phyloP scores from a whole-genome alignment of 2,797 vertebrate genomes.

The Catostomus latipinnis region DNA sequence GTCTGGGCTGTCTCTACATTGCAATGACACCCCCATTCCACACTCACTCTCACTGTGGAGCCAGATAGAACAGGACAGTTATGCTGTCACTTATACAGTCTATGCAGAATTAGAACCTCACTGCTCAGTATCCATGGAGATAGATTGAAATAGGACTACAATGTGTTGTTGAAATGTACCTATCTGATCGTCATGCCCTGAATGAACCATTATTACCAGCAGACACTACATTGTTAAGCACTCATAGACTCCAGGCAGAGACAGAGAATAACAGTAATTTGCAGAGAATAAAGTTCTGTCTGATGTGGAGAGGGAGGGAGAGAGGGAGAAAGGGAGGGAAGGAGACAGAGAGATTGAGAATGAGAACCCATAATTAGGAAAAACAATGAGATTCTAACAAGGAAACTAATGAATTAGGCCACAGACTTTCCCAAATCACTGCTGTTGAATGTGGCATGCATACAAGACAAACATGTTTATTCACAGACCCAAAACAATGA shows the following conservation, averaged over 20 bases:
- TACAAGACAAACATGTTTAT: constrained; percentile 57
- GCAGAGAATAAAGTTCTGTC: constrained; percentile 23
- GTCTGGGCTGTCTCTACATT: constrained; percentile 78
- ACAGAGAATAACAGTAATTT: constrained; percentile 54
- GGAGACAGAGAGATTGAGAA: constrained; percentile 14
- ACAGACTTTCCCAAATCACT: constrained; percentile 59
- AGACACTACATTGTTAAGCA: not conserved
- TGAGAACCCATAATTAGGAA: constrained; percentile 64
- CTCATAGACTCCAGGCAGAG: not conserved
- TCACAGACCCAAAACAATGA: constrained; percentile 53
- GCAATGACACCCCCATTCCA: constrained; percentile 73
- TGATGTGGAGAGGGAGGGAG: constrained; percentile 5
- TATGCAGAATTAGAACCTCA: constrained; percentile 54
- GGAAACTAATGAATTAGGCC: constrained; percentile 55
- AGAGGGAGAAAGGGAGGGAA: not conserved
- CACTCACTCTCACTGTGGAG: constrained; percentile 59
- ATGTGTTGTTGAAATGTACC: constrained; percentile 30
- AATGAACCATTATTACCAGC: constrained; percentile 7
- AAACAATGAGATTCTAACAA: constrained; percentile 65
- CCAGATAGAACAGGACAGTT: constrained; percentile 41
- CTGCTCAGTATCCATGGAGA: constrained; percentile 65
- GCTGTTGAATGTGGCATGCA: constrained; percentile 49
- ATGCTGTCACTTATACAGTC: constrained; percentile 35
- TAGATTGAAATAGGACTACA: constrained; percentile 34
- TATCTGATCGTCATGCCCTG: constrained; percentile 35